Evolutionary conservation across 37 sponge, comb jelly and placozoan genomes (phyloP), one percentile per base, ranked within the genome.

Genomic region (Beroe ovata): DNA sequence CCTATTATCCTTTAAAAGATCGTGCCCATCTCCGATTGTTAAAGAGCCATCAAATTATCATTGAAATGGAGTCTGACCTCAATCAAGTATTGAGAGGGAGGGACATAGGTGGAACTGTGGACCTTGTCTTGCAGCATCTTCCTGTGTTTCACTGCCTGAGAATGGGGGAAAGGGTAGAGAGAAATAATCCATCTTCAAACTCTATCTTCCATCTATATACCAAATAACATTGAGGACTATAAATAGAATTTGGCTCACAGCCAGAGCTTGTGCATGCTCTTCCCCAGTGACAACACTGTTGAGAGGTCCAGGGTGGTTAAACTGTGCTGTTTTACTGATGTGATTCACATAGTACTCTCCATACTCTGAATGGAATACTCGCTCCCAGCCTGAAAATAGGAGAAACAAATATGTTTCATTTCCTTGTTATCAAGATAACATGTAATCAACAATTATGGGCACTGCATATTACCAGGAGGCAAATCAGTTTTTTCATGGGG

Each of bases 351-450:
- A 66, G 36, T 66, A 66, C 36, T 66, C 69, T 8, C 69, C 69
- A 32, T 66, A 66, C 35, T 66, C 69, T 8, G 25, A 34, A 16
- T 66, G 25, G 36, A 34, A 66, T 18, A 66, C 69, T 66, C 69
- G 1, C 69, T 66, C 69, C 69, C 69, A 66, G 18, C 69, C 69
- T 66, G 69, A n/a, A n/a, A n/a, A n/a, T n/a, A n/a, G n/a, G n/a
- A n/a, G n/a, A n/a, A n/a, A n/a, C n/a, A n/a, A n/a, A n/a, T n/a
- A n/a, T n/a, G n/a, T n/a, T n/a, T n/a, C n/a, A n/a, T n/a, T n/a
- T n/a, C n/a, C n/a, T n/a, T n/a, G n/a, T n/a, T n/a, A n/a, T n/a
- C n/a, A n/a, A n/a, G n/a, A n/a, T n/a, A n/a, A n/a, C n/a, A n/a
- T n/a, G n/a, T n/a, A n/a, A n/a, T n/a, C n/a, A n/a, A n/a, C n/a